Evolutionary conservation across 2,797 vertebrate species (phyloP).

Genomic region (Sciurus vulgaris): DNA sequence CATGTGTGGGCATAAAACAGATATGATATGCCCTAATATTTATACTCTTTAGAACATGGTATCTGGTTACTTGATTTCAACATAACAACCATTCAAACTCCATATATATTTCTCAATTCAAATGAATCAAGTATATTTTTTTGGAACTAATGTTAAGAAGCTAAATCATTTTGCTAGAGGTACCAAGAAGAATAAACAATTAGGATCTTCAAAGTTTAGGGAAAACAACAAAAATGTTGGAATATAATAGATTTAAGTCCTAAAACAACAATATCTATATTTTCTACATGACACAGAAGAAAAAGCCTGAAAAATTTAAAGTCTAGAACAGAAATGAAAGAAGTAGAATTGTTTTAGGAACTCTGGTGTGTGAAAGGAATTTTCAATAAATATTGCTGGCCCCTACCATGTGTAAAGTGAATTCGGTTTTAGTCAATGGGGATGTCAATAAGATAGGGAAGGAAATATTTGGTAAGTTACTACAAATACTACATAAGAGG

Average conservation of each 20-base stretch:
- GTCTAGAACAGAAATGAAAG: neutral
- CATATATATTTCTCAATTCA: too few species aligned
- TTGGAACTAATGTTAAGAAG: too few species aligned
- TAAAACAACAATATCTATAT: neutral
- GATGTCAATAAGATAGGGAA: too few species aligned
- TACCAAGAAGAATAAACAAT: neutral
- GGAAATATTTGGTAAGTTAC: neutral
- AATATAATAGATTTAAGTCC: neutral
- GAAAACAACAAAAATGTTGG: neutral
- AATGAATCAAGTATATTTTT: too few species aligned
- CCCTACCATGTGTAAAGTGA: neutral
- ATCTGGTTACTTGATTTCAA: neutral
- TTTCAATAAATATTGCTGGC: neutral
- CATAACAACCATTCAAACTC: neutral
- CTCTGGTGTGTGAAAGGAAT: neutral
- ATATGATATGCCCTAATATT: neutral
- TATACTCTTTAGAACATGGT: neutral
- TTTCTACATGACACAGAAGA: neutral
- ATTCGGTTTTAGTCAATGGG: neutral
- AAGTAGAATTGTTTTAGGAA: neutral
- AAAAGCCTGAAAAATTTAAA: neutral
- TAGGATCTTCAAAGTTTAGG: neutral
- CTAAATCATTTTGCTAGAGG: too few species aligned
- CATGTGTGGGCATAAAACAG: neutral
- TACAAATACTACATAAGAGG: neutral